A percentile compares a stretch with the other conserved stretches of the same genome.
Conservation (phyloP, 2,113 vertebrate genomes). For the Alectura lathami region DNA sequence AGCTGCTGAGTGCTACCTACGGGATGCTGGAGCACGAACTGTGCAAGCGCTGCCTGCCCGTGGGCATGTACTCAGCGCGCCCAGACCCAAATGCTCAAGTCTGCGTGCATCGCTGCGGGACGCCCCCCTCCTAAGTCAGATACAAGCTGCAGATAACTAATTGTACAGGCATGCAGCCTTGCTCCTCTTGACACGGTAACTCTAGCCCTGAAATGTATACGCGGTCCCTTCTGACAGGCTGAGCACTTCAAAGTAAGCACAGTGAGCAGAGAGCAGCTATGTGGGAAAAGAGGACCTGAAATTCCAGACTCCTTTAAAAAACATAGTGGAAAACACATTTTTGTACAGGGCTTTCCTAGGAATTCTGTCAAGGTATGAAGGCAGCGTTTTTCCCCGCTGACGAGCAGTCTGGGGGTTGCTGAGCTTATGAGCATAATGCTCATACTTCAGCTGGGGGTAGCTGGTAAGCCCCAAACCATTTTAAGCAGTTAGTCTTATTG, state of each 20-base stretch:
- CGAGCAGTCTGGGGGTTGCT: not conserved
- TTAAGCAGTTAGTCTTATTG: not conserved
- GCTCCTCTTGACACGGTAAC: not conserved
- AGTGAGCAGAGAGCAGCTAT: not conserved
- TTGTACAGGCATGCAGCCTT: not conserved
- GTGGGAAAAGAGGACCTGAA: not conserved
- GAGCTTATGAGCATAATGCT: not conserved
- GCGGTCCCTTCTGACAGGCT: not conserved
- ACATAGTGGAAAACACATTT: not conserved
- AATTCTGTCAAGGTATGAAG: not conserved
- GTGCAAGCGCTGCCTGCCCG: no score
- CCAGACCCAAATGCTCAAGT: rapidly evolving
- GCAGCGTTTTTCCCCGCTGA: not conserved
- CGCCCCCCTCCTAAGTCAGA: not conserved
- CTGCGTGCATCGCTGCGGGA: rapidly evolving
- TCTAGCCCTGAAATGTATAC: not conserved
- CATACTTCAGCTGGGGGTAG: not conserved
- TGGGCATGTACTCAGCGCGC: rapidly evolving
- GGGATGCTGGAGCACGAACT: not conserved
- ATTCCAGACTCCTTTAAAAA: not conserved
- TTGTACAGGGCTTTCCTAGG: not conserved
- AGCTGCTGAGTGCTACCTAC: not conserved
- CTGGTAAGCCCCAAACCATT: not conserved
- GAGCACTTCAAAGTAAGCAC: not conserved
- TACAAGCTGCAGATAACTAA: not conserved